Percentiles rank a stretch among this genome's conserved stretches.
Evolutionary conservation across 2,888 invertebrate species (phyloP).

Genomic region (Sussaba pulchella): DNA sequence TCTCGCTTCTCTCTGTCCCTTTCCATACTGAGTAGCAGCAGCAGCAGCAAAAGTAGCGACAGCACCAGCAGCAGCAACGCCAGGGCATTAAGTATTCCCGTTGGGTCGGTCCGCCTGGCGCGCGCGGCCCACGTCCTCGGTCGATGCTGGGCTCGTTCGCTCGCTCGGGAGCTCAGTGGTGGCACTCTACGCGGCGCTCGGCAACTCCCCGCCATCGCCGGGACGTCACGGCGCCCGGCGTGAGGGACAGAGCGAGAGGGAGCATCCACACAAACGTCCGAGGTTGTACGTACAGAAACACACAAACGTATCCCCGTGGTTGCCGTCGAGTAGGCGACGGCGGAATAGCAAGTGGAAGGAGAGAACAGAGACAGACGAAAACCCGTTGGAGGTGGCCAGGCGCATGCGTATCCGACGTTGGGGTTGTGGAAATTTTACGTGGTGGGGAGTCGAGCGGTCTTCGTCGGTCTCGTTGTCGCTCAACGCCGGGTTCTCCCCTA

Average conservation of each 20-base stretch:
- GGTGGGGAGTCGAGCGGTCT: slow-evolving; percentile 73
- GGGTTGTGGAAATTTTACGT: slow-evolving; percentile 70
- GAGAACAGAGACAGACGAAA: slow-evolving; percentile 52
- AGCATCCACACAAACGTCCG: slow-evolving; percentile 3
- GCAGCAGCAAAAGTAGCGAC: slow-evolving; percentile 35
- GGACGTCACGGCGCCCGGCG: slow-evolving; percentile 55
- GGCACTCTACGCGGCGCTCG: slow-evolving; percentile 50
- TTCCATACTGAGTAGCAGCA: too few species aligned
- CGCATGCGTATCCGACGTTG: slow-evolving; percentile 75
- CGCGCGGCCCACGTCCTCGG: slow-evolving; percentile 77
- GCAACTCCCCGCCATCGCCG: slow-evolving; percentile 49
- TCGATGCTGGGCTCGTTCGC: slow-evolving; percentile 77
- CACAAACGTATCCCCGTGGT: slow-evolving; percentile 35
- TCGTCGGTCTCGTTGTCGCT: slow-evolving; percentile 53
- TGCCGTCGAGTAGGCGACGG: slow-evolving; percentile 49
- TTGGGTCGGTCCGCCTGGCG: slow-evolving; percentile 79
- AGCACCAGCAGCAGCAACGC: slow-evolving; percentile 68
- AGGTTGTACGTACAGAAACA: slow-evolving; percentile 8
- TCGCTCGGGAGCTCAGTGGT: slow-evolving; percentile 50
- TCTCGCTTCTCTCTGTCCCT: slow-evolving; percentile 1
- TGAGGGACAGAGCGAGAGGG: slow-evolving; percentile 37
- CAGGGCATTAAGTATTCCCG: slow-evolving; percentile 82
- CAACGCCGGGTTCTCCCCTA: not conserved
- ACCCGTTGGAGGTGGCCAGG: slow-evolving; percentile 69
- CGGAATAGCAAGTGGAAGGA: slow-evolving; percentile 33